These are phyloP conservation scores for Drosophila lacteicornis DNA, from an alignment of 1,140 invertebrate genomes.

Conservation along the genomic window DNA sequence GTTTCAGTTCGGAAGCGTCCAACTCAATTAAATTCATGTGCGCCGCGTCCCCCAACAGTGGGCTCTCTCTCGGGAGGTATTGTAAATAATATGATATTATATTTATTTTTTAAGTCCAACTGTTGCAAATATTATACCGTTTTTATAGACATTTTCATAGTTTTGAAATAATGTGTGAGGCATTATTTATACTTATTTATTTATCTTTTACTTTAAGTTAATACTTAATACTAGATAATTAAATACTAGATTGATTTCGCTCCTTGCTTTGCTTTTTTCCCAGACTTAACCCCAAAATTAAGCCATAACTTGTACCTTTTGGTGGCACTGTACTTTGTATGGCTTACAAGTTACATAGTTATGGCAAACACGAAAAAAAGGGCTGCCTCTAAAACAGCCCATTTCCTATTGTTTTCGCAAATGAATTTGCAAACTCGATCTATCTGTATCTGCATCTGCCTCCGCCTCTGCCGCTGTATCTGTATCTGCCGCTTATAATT, in stretches of 20 bases:
- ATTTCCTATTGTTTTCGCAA: conserved; percentile 65
- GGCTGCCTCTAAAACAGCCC: conserved; percentile 7
- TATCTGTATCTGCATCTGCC: conserved; percentile 59
- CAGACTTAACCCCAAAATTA: no score
- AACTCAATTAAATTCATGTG: conserved; percentile 76
- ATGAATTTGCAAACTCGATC: conserved; percentile 74
- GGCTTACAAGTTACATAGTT: conserved; percentile 11
- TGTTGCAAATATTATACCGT: not conserved
- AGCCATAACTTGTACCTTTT: not conserved
- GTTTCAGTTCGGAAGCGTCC: conserved; percentile 51
- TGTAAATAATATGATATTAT: not conserved
- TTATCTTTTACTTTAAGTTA: not conserved
- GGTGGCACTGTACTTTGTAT: conserved; percentile 7
- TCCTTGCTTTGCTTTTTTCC: no score
- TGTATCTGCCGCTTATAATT: conserved; percentile 64
- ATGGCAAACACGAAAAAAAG: not conserved
- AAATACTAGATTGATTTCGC: no score
- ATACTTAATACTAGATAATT: not conserved
- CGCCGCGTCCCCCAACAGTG: conserved; percentile 23
- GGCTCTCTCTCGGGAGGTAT: not conserved
- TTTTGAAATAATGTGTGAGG: no score
- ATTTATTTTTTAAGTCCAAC: no score
- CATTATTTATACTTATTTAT: no score
- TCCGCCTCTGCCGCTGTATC: conserved; percentile 52
- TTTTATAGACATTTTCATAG: not conserved